Percentiles rank a stretch among this genome's conserved stretches.
Evolutionary conservation across 1,140 invertebrate genomes (phyloP).

Genomic region (Heliconius hewitsoni): DNA sequence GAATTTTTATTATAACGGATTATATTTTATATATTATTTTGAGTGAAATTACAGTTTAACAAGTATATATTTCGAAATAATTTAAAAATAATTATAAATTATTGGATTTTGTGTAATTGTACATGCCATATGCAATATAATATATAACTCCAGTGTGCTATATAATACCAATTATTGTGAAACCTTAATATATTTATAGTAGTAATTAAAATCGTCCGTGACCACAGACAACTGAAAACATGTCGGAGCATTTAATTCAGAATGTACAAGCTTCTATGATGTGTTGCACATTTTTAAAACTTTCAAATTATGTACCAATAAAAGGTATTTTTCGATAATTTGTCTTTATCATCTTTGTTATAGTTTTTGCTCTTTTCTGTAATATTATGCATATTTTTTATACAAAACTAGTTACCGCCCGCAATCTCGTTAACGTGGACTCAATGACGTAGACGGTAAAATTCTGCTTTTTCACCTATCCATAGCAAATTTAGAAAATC

Average conservation of each 20-base stretch:
- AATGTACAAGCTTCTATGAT: conserved; percentile 4
- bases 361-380: background rate
- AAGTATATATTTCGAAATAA: conserved; percentile 7
- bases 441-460: too few species aligned
- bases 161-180: background rate
- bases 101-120: background rate
- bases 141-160: background rate
- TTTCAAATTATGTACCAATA: background rate
- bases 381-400: too few species aligned
- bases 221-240: conserved; percentile 7
- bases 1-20: conserved; percentile 11
- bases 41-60: conserved; percentile 2
- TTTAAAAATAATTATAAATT: background rate
- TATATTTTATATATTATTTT: background rate
- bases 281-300: background rate
- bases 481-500: too few species aligned
- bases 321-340: too few species aligned
- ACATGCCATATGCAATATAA: background rate
- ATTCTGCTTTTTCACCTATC: too few species aligned
- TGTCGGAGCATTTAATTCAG: background rate
- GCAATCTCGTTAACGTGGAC: too few species aligned
- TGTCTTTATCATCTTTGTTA: background rate
- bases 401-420: too few species aligned
- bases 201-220: background rate
- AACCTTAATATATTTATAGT: background rate